These are phyloP conservation scores for Drosophila malerkotliana DNA, from an alignment of 1,140 invertebrate genomes.

Conservation along the genomic window DNA sequence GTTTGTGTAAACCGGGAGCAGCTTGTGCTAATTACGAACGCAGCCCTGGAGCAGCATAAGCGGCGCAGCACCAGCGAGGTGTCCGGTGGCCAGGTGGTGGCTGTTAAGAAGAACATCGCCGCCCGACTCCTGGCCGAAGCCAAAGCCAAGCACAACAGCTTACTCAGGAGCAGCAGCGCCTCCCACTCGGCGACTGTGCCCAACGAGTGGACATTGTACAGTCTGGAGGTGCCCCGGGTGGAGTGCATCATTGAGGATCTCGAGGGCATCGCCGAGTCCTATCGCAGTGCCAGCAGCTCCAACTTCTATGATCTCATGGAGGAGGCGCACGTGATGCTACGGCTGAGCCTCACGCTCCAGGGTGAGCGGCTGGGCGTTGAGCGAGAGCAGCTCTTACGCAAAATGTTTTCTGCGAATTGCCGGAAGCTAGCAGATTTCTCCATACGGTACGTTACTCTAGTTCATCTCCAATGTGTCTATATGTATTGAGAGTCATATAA, in stretches of 20 bases:
- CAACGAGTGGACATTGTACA: constrained; percentile 89
- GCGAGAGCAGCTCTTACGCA: constrained; percentile 61
- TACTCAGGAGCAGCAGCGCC: constrained; percentile 66
- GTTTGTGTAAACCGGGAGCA: constrained; percentile 87
- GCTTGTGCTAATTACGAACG: constrained; percentile 86
- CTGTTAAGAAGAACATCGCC: constrained; percentile 72
- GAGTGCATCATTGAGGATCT: constrained; percentile 88
- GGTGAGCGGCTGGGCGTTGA: constrained; percentile 59
- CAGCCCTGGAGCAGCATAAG: constrained; percentile 58
- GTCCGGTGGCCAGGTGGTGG: constrained; percentile 29
- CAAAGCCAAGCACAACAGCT: constrained; percentile 75
- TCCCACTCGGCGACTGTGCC: constrained; percentile 46
- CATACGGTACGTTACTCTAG: constrained; percentile 57
- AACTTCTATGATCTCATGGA: constrained; percentile 83
- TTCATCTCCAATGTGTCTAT: neutral
- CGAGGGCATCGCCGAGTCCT: constrained; percentile 87
- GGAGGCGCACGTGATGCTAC: constrained; percentile 78
- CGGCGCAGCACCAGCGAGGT: constrained; percentile 72
- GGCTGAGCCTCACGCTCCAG: constrained; percentile 68
- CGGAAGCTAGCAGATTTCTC: constrained; percentile 79
- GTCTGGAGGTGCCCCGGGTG: constrained; percentile 86
- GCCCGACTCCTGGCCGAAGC: constrained; percentile 73
- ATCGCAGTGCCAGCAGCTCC: constrained; percentile 86
- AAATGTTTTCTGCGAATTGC: constrained; percentile 72
- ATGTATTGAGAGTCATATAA: neutral